Conservation (phyloP, 2,888 invertebrate genomes). For the Melieria crassipennis region DNA sequence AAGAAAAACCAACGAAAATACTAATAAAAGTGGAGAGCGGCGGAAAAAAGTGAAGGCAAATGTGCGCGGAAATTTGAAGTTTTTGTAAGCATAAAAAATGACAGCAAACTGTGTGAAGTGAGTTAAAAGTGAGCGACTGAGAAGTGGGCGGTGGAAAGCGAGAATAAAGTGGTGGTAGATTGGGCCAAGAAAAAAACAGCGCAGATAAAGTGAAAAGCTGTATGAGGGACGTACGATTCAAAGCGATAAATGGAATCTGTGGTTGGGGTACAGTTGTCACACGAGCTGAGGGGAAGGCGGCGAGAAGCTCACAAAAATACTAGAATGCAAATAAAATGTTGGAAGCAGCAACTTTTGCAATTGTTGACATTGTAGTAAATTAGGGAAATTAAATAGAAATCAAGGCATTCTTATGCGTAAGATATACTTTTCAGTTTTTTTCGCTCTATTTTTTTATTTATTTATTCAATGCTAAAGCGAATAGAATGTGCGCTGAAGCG, state of each 20-base stretch:
- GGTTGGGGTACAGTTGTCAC: too few species aligned
- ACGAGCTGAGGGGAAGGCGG: too few species aligned
- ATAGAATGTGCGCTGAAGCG: neutral
- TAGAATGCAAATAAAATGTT: neutral
- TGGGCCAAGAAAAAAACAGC: too few species aligned
- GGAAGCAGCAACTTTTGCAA: neutral
- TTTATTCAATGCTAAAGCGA: neutral
- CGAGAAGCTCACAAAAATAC: too few species aligned
- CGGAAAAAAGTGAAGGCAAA: neutral
- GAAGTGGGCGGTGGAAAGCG: too few species aligned
- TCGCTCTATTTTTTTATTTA: neutral
- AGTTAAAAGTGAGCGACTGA: too few species aligned
- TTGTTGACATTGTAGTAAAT: constrained; percentile 27
- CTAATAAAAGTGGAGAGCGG: neutral
- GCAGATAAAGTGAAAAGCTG: too few species aligned
- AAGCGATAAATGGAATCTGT: too few species aligned
- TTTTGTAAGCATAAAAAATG: too few species aligned
- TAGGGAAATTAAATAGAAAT: constrained; percentile 31
- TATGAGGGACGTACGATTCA: too few species aligned
- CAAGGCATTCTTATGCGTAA: neutral
- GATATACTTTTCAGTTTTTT: neutral
- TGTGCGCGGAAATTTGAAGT: neutral
- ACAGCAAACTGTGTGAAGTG: too few species aligned
- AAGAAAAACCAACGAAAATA: neutral
- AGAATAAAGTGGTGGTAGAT: too few species aligned